phyloP scores from a whole-genome alignment of 2,113 vertebrate species.

The Egretta garzetta region DNA sequence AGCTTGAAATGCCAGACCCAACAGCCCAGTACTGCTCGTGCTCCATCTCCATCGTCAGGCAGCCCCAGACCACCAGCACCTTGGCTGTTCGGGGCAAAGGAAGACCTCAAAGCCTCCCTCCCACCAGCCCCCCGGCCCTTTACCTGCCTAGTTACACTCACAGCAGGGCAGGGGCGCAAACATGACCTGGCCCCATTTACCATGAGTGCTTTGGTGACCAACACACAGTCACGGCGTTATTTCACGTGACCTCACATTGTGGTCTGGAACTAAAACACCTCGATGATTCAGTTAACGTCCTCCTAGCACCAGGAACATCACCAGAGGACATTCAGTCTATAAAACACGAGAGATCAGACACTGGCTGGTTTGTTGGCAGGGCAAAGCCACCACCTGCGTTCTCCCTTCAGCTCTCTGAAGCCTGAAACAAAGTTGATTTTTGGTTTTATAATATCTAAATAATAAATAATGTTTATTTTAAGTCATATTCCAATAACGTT shows the following conservation, averaged over 20 bases:
- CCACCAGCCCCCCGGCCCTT: no score
- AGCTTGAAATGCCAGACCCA: not conserved
- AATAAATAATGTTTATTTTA: not conserved
- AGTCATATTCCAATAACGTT: no score
- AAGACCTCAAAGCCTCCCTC: not conserved
- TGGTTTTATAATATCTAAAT: not conserved
- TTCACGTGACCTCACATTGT: fast-evolving
- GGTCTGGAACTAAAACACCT: not conserved
- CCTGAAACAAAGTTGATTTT: not conserved
- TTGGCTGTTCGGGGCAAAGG: not conserved
- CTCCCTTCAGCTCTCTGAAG: not conserved
- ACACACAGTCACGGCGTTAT: fast-evolving
- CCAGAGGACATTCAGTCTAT: not conserved
- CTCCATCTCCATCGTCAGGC: not conserved
- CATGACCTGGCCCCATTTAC: not conserved
- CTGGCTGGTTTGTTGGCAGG: not conserved
- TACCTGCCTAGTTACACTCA: not conserved
- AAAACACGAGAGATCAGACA: no score
- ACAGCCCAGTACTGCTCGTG: fast-evolving
- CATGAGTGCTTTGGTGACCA: not conserved
- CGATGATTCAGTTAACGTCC: not conserved
- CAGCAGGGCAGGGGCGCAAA: not conserved
- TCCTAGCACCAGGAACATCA: no score
- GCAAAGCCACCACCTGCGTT: not conserved
- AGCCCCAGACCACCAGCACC: not conserved